phyloP scores from a whole-genome alignment of 2,797 vertebrate species.

The Aulostomus chinensis region DNA sequence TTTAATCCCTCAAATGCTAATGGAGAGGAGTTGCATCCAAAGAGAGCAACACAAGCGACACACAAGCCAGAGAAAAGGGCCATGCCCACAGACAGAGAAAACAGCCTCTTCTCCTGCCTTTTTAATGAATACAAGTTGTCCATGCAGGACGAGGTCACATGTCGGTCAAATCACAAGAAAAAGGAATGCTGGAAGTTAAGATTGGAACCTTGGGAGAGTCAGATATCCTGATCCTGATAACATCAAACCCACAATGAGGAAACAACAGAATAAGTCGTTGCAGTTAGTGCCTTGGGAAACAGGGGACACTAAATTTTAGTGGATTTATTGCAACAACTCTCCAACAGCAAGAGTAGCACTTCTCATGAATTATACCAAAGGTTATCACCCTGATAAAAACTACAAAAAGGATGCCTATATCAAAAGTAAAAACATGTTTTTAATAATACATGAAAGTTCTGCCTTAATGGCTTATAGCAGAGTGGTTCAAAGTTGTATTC shows the following conservation, averaged over 20 bases:
- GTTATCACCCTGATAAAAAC: constrained; percentile 34
- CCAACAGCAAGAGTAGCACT: constrained; percentile 21
- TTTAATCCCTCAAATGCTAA: constrained; percentile 1
- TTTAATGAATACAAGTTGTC: background rate
- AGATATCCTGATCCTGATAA: constrained; percentile 4
- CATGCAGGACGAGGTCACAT: constrained; percentile 1
- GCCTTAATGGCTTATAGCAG: constrained; percentile 48
- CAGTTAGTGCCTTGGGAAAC: constrained; percentile 13
- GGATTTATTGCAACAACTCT: constrained; percentile 48
- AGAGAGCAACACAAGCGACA: background rate
- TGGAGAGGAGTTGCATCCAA: background rate
- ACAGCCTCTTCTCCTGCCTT: background rate
- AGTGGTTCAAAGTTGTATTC: constrained; percentile 55
- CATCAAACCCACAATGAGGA: constrained; percentile 22
- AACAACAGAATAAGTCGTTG: constrained; percentile 34
- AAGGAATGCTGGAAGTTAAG: too few relatives aligned
- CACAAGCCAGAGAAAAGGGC: background rate
- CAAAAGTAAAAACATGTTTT: constrained; percentile 47
- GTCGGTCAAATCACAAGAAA: constrained; percentile 3
- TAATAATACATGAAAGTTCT: constrained; percentile 63
- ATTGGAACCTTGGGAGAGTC: too few relatives aligned
- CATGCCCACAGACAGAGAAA: background rate
- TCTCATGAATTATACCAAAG: constrained; percentile 37
- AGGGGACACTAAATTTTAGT: constrained; percentile 1
- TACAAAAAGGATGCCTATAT: constrained; percentile 33